Percentiles rank a stretch among this genome's conserved stretches.
These are phyloP conservation scores for Picathartes gymnocephalus DNA, from an alignment of 2,113 vertebrate genomes.

Conservation along the genomic window DNA sequence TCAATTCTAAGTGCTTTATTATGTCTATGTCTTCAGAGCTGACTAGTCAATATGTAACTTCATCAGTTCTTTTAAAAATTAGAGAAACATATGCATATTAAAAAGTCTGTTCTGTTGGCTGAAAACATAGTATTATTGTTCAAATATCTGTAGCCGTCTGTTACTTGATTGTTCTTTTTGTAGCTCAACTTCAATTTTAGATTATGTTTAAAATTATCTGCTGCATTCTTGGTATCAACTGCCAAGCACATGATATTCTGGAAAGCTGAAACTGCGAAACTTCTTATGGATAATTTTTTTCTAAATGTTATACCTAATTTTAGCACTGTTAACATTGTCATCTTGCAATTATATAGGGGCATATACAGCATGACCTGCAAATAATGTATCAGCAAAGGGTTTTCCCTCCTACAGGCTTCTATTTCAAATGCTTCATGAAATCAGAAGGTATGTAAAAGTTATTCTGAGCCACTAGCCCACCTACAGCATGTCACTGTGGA, in stretches of 20 bases:
- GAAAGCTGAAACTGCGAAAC: conserved; percentile 22
- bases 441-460: conserved; percentile 47
- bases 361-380: conserved; percentile 65
- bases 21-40: not conserved
- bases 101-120: not conserved
- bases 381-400: conserved; percentile 62
- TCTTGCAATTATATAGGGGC: conserved; percentile 47
- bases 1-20: not conserved
- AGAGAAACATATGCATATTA: not conserved
- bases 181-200: conserved; percentile 35
- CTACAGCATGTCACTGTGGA: conserved; percentile 48
- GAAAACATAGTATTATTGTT: conserved; percentile 10
- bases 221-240: conserved; percentile 18
- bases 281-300: not conserved
- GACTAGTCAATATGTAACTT: not conserved
- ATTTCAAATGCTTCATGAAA: conserved; percentile 61
- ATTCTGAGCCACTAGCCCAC: conserved; percentile 55
- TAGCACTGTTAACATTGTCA: conserved; percentile 30
- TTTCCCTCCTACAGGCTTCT: conserved; percentile 73
- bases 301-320: conserved; percentile 49
- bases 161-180: conserved; percentile 38
- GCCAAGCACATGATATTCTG: conserved; percentile 35
- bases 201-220: conserved; percentile 32
- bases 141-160: not conserved
- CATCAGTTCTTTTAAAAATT: not conserved